phyloP scores from a whole-genome alignment of 2,888 invertebrate species.

The Sturmia bella region DNA sequence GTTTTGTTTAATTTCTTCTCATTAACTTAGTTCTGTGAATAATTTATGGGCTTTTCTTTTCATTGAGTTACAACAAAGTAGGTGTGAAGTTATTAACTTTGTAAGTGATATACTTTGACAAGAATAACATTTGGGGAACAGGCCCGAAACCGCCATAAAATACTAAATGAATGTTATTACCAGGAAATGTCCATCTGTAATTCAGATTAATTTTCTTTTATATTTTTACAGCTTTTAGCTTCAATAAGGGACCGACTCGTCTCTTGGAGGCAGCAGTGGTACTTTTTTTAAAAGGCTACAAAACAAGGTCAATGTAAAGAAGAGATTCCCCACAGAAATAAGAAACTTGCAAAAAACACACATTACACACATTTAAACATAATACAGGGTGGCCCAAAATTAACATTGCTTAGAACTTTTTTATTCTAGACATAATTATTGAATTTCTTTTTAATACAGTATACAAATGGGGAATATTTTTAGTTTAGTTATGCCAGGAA shows the following conservation, averaged over 20 bases:
- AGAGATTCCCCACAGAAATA: slow-evolving; percentile 6
- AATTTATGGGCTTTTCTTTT: slow-evolving; percentile 46
- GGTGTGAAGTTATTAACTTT: slow-evolving; percentile 48
- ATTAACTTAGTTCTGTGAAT: not conserved
- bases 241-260: not conserved
- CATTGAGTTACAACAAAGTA: slow-evolving; percentile 39
- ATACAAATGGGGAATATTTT: too few species aligned
- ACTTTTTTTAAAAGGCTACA: slow-evolving; percentile 21
- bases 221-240: not conserved
- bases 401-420: too few species aligned
- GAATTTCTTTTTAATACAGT: too few species aligned
- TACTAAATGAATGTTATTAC: not conserved
- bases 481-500: too few species aligned
- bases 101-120: slow-evolving; percentile 34
- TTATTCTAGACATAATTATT: too few species aligned
- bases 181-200: not conserved
- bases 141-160: slow-evolving; percentile 2
- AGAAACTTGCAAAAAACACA: slow-evolving; percentile 21
- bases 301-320: slow-evolving; percentile 42
- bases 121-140: slow-evolving; percentile 42
- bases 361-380: slow-evolving; percentile 38
- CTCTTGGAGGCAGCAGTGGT: not conserved
- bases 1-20: too few species aligned
- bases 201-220: not conserved
- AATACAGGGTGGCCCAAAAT: too few species aligned